Evolutionary conservation across 2,113 vertebrate species (phyloP).

Genomic region (Solea solea): DNA sequence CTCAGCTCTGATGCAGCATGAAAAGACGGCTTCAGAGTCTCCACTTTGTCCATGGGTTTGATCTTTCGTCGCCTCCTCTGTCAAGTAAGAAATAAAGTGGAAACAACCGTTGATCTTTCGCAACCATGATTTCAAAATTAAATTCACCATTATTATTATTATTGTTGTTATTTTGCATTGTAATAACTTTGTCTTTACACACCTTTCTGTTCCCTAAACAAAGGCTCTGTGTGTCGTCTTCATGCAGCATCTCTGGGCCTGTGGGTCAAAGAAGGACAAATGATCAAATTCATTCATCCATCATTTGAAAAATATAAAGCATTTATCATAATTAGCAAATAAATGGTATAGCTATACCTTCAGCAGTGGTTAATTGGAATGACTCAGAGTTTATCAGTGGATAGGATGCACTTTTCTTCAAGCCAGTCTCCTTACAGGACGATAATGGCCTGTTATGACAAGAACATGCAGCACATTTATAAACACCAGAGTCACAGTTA

Average conservation of each 20-base stretch:
- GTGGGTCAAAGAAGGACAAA: slow-evolving; percentile 52
- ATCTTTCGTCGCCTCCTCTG: slow-evolving; percentile 90
- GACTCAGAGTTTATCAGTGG: slow-evolving; percentile 91
- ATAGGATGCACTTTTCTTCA: slow-evolving; percentile 93
- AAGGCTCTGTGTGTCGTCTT: slow-evolving; percentile 88
- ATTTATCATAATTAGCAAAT: not conserved
- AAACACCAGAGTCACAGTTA: slow-evolving; percentile 2
- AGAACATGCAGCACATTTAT: slow-evolving; percentile 23
- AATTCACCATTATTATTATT: not conserved
- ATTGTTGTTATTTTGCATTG: not conserved
- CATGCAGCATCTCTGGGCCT: slow-evolving; percentile 86
- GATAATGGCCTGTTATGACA: slow-evolving; percentile 82
- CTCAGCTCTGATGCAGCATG: slow-evolving; percentile 76
- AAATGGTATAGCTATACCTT: slow-evolving; percentile 80
- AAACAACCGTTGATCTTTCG: slow-evolving; percentile 2
- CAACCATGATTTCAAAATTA: not conserved
- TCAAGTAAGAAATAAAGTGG: not conserved
- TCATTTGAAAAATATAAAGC: not conserved
- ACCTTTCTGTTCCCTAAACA: slow-evolving; percentile 91
- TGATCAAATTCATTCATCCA: not conserved
- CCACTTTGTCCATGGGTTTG: slow-evolving; percentile 85
- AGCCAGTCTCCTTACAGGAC: slow-evolving; percentile 87
- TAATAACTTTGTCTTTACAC: slow-evolving; percentile 21
- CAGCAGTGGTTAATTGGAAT: slow-evolving; percentile 85
- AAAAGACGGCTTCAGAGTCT: slow-evolving; percentile 83